phyloP scores from a whole-genome alignment of 53 echinoderm and acorn worm genomes.

The Echinometra lucunter region DNA sequence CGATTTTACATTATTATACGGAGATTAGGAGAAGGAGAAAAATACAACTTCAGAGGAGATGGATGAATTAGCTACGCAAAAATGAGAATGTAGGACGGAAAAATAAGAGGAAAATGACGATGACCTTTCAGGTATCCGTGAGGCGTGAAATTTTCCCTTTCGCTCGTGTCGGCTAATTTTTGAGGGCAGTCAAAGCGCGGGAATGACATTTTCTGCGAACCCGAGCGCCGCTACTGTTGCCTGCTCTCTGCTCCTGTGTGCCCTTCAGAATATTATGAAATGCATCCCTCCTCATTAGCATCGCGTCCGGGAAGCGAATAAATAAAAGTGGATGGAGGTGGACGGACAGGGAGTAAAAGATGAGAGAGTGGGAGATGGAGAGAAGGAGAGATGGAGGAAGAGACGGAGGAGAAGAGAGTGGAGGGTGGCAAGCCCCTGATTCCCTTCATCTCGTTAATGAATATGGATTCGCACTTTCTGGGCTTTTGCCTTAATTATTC shows the following conservation, averaged over 20 bases:
- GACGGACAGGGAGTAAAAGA: background rate
- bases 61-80: background rate
- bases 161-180: slow-evolving; percentile 38
- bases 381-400: background rate
- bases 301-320: slow-evolving; percentile 28
- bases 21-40: background rate
- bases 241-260: background rate
- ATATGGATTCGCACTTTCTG: slow-evolving; percentile 48
- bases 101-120: background rate
- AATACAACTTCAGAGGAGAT: background rate
- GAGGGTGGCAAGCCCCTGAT: background rate
- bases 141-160: slow-evolving; percentile 52
- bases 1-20: background rate
- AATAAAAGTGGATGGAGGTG: background rate
- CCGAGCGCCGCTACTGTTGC: slow-evolving; percentile 12
- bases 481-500: slow-evolving; percentile 22
- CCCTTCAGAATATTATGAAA: slow-evolving; percentile 36
- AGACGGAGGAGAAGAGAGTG: slow-evolving; percentile 9
- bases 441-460: background rate
- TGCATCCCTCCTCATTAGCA: slow-evolving; percentile 35
- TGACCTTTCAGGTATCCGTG: slow-evolving; percentile 18
- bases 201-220: slow-evolving; percentile 44
- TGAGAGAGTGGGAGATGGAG: background rate
- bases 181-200: background rate
- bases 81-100: background rate